phyloP scores from a whole-genome alignment of 2,888 invertebrate species.

The Leucozona laternaria region DNA sequence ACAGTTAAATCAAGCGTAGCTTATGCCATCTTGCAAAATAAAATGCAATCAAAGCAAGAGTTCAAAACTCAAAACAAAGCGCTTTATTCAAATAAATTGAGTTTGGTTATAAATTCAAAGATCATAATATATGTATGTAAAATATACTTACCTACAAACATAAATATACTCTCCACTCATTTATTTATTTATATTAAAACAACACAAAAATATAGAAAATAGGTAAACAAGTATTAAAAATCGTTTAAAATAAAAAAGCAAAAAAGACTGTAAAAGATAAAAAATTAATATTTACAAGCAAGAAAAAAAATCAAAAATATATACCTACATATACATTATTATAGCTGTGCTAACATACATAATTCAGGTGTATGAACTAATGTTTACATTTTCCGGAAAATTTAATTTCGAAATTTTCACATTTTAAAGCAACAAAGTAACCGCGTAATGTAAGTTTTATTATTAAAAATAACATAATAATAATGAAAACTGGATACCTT shows the following conservation, averaged over 20 bases:
- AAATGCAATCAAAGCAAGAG: conserved; percentile 57
- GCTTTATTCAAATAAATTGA: conserved; percentile 31
- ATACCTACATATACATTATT: conserved; percentile 48
- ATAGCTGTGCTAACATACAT: conserved; percentile 41
- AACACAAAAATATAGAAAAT: conserved; percentile 43
- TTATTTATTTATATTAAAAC: conserved; percentile 31
- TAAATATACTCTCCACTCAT: conserved; percentile 42
- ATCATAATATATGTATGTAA: conserved; percentile 16
- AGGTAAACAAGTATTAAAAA: conserved; percentile 51
- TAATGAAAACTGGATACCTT: conserved; percentile 65
- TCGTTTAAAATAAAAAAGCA: conserved; percentile 47
- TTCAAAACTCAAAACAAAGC: conserved; percentile 36
- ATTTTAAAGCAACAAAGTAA: conserved; percentile 46
- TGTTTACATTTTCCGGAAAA: conserved; percentile 48
- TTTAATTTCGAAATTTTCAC: conserved; percentile 59
- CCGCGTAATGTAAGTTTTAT: conserved; percentile 46
- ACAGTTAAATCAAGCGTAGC: conserved; percentile 49
- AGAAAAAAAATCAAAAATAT: conserved; percentile 28
- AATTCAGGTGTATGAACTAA: conserved; percentile 38
- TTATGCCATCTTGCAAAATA: conserved; percentile 58
- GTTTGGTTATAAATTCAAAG: conserved; percentile 42
- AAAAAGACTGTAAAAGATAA: conserved; percentile 68
- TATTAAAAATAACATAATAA: conserved; percentile 15
- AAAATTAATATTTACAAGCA: conserved; percentile 65
- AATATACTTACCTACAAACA: conserved; percentile 36